Percentiles rank a stretch among this genome's conserved stretches.
These are phyloP conservation scores for Pungitius pungitius DNA, from an alignment of 2,113 vertebrate genomes.

Conservation along the genomic window DNA sequence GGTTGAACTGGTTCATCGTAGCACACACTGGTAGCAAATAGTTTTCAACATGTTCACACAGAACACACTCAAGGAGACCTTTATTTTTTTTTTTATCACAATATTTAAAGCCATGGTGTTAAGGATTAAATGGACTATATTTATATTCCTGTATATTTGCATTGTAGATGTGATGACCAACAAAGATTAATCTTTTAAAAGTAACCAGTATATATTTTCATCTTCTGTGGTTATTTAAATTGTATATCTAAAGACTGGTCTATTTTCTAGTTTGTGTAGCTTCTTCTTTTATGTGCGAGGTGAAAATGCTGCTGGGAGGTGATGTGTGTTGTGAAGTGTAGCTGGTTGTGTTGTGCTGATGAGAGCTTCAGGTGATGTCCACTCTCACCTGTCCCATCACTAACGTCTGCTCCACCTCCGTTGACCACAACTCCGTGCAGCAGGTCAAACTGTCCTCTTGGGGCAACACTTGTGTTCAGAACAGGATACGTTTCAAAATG, in stretches of 20 bases:
- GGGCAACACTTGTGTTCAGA: not conserved
- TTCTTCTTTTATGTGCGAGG: conserved; percentile 28
- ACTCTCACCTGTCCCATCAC: conserved; percentile 14
- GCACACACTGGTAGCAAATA: conserved; percentile 13
- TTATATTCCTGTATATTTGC: conserved; percentile 65
- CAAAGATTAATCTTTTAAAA: conserved; percentile 62
- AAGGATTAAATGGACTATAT: conserved; percentile 61
- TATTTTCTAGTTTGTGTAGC: conserved; percentile 54
- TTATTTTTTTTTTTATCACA: conserved; percentile 64
- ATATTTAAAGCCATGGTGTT: conserved; percentile 59
- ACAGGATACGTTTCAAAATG: not conserved
- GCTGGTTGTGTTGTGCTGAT: conserved; percentile 12
- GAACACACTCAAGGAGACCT: conserved; percentile 44
- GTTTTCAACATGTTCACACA: conserved; percentile 20
- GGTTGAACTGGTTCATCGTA: conserved; percentile 18
- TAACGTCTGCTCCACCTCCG: not conserved
- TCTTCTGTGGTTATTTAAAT: conserved; percentile 47
- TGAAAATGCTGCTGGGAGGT: conserved; percentile 26
- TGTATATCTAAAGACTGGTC: conserved; percentile 46
- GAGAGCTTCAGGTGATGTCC: conserved; percentile 8
- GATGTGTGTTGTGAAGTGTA: not conserved
- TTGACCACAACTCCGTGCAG: not conserved
- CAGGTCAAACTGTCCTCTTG: not conserved
- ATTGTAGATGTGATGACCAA: conserved; percentile 40
- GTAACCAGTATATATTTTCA: conserved; percentile 51